Evolutionary conservation across 2,888 invertebrate species (phyloP).

Genomic region (Orthonychiurus folsomi): DNA sequence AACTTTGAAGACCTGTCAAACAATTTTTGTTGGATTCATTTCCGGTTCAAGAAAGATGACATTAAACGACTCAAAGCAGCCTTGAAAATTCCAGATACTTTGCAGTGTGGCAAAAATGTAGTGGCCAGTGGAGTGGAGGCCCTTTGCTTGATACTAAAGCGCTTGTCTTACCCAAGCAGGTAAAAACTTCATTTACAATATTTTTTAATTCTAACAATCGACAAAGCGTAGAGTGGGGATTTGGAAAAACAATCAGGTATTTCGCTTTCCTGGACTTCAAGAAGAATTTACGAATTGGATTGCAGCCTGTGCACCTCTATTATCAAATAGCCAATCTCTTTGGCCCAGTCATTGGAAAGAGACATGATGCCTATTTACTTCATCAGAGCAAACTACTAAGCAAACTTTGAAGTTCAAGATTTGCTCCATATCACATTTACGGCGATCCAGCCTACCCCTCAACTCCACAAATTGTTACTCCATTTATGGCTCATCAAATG

Average conservation of each 20-base stretch:
- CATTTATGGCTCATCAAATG: not conserved
- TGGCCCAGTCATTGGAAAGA: constrained; percentile 11
- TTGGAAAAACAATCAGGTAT: too few species aligned
- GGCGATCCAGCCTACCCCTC: constrained; percentile 14
- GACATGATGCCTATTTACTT: constrained; percentile 11
- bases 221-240: too few species aligned
- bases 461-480: not conserved
- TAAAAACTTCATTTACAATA: not conserved
- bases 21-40: not conserved
- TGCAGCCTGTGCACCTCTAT: too few species aligned
- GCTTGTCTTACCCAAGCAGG: constrained; percentile 3
- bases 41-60: constrained; percentile 4
- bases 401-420: constrained; percentile 2
- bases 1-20: not conserved
- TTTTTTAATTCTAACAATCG: not conserved
- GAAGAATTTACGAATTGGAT: too few species aligned
- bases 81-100: not conserved
- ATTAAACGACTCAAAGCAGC: not conserved
- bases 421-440: constrained; percentile 3
- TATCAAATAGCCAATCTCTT: too few species aligned
- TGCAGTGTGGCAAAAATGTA: not conserved
- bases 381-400: not conserved
- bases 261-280: too few species aligned
- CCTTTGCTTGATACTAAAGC: not conserved
- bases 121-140: not conserved